These are phyloP conservation scores for Rhegmatorhina hoffmannsi DNA, from an alignment of 2,113 vertebrate species.

Conservation along the genomic window DNA sequence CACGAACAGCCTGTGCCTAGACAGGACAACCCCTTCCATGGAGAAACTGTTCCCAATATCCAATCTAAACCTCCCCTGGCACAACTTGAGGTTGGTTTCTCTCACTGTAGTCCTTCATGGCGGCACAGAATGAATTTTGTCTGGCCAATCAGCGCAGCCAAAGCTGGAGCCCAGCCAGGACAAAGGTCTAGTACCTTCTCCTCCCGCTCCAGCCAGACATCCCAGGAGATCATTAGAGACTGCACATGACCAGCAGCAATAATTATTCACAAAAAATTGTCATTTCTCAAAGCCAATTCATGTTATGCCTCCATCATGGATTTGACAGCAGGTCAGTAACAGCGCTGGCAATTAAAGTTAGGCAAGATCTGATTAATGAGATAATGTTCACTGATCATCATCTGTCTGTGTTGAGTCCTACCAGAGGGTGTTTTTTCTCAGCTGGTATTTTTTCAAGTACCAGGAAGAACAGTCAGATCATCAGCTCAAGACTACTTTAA, in stretches of 20 bases:
- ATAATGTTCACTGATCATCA: background rate
- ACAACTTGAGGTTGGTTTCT: background rate
- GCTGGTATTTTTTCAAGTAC: background rate
- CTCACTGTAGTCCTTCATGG: rapidly evolving
- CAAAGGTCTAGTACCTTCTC: background rate
- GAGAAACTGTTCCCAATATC: background rate
- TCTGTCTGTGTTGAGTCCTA: background rate
- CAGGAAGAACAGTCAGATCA: background rate
- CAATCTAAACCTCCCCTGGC: background rate
- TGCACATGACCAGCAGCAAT: background rate
- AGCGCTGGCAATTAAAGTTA: background rate
- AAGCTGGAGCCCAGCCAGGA: background rate
- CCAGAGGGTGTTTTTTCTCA: background rate
- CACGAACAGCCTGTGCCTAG: background rate
- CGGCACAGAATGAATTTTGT: background rate
- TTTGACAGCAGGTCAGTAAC: constrained; percentile 1
- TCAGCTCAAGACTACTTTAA: background rate
- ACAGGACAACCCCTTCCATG: background rate
- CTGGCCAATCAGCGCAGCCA: background rate
- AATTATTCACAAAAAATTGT: background rate
- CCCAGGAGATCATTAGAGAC: background rate
- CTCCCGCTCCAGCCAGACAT: background rate
- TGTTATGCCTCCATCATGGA: background rate
- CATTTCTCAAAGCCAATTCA: background rate
- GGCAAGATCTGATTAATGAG: background rate